Percentiles rank a stretch among this genome's conserved stretches.
phyloP scores from a whole-genome alignment of 1,140 invertebrate species.

The Rhopalosiphum maidis region DNA sequence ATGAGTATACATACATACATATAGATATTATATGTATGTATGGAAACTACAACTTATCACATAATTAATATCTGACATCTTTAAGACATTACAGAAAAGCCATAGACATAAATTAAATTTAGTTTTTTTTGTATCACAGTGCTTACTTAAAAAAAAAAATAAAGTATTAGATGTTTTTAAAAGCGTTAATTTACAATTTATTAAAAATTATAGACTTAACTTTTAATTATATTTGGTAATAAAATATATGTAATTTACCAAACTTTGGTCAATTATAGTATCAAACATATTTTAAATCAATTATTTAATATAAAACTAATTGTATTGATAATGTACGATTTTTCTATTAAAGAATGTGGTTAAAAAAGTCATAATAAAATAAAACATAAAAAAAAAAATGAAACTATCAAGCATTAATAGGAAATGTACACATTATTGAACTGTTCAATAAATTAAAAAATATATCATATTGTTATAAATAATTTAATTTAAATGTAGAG shows the following conservation, averaged over 20 bases:
- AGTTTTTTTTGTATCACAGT: conserved; percentile 51
- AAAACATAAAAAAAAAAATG: conserved; percentile 25
- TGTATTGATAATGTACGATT: not conserved
- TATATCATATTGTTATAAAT: conserved; percentile 15
- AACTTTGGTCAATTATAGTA: not conserved
- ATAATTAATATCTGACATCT: conserved; percentile 14
- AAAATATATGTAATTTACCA: not conserved
- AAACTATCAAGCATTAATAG: conserved; percentile 40
- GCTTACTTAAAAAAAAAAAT: conserved; percentile 28
- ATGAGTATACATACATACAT: conserved; percentile 26
- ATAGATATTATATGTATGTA: not conserved
- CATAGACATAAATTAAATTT: conserved; percentile 14
- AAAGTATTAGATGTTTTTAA: not conserved
- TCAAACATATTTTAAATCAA: not conserved
- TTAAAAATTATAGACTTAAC: not conserved
- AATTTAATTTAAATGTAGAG: conserved; percentile 9
- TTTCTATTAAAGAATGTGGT: conserved; percentile 4
- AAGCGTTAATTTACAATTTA: not conserved
- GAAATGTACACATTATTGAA: conserved; percentile 29
- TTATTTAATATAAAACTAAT: not conserved
- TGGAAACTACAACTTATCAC: conserved; percentile 46
- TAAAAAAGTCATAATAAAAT: conserved; percentile 2
- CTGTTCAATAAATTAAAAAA: conserved; percentile 24
- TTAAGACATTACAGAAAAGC: conserved; percentile 20
- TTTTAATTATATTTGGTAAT: conserved; percentile 8